Base-by-base conservation (phyloP, 1,140 invertebrate genomes). In the Euura saliciscinereae region DNA sequence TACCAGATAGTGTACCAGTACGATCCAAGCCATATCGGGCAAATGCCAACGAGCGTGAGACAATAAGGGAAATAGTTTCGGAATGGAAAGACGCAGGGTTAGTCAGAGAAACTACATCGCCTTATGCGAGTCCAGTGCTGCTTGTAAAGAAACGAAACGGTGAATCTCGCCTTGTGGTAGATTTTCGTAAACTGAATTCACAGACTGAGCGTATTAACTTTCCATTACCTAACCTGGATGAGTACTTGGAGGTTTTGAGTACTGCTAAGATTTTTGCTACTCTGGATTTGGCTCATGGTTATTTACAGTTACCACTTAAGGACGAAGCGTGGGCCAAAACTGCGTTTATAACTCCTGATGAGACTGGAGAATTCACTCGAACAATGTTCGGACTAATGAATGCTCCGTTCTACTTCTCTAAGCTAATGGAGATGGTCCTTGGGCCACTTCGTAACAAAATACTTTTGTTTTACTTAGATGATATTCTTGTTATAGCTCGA, bases 261-360 rank as follows among this genome's bases (percentile, higher is more conserved):
- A 73, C 70, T 6, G 74, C 76, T 5, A 70, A 74, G 6, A 76
- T 77, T 64, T 90, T 89, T 71, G 79, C 80, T 1, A 80, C 82
- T 0, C 76, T 91, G 1, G 89, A 90, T 81, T 78, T 90, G 66
- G 89, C 77, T 43, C 89, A 74, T 45, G 83, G 82, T 0, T 86
- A 81, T 71, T 80, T 83, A 11, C 84, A 87, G 68, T 77, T 88
- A 0, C 77, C 77, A 2, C 43, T 86, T 2, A 70, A 87, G 1
- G 75, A 82, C 44, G 75, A 78, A 45, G 76, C 80, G 2, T 82
- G 83, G 73, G 81, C 75, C 43, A 75, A 82, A 46, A 86, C 84
- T 6, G 84, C 80, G 0, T 87, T 87, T 68, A 80, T 86, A 5
- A 87, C 84, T 0, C 82, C 79, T 0, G 82, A 83, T 68, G 78